These are phyloP conservation scores for Ellobius talpinus DNA, from an alignment of 2,113 vertebrate genomes.

Conservation along the genomic window DNA sequence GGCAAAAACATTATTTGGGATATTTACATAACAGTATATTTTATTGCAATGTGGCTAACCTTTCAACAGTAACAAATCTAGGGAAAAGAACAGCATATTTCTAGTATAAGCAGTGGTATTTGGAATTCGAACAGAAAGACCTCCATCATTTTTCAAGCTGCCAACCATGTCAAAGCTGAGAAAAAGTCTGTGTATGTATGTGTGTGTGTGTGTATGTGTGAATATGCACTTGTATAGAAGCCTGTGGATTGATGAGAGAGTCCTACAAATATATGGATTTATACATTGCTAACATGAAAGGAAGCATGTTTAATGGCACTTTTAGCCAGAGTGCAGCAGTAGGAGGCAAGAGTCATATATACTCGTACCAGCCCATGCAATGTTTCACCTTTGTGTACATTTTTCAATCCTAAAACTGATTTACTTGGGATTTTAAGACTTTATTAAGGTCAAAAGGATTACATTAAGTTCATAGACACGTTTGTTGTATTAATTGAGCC, in stretches of 20 bases:
- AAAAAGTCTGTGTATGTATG: slow-evolving; percentile 36
- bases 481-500: slow-evolving; percentile 89
- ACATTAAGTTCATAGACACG: slow-evolving; percentile 79
- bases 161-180: slow-evolving; percentile 69
- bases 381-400: slow-evolving; percentile 71
- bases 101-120: slow-evolving; percentile 76
- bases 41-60: slow-evolving; percentile 68
- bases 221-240: background rate
- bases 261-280: slow-evolving; percentile 73
- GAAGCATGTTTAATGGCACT: slow-evolving; percentile 75
- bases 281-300: slow-evolving; percentile 70
- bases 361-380: slow-evolving; percentile 37
- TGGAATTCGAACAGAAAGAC: slow-evolving; percentile 72
- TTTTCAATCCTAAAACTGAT: slow-evolving; percentile 80
- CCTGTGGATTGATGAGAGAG: background rate
- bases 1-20: slow-evolving; percentile 66
- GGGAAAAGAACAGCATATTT: slow-evolving; percentile 66
- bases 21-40: slow-evolving; percentile 79
- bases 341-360: slow-evolving; percentile 77
- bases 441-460: slow-evolving; percentile 85
- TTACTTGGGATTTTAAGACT: slow-evolving; percentile 80
- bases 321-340: slow-evolving; percentile 55
- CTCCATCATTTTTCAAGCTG: slow-evolving; percentile 73
- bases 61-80: slow-evolving; percentile 70
- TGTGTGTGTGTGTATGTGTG: background rate